Evolutionary conservation across 2,888 invertebrate genomes (phyloP).

Genomic region (Lepetodrilus schrolli): DNA sequence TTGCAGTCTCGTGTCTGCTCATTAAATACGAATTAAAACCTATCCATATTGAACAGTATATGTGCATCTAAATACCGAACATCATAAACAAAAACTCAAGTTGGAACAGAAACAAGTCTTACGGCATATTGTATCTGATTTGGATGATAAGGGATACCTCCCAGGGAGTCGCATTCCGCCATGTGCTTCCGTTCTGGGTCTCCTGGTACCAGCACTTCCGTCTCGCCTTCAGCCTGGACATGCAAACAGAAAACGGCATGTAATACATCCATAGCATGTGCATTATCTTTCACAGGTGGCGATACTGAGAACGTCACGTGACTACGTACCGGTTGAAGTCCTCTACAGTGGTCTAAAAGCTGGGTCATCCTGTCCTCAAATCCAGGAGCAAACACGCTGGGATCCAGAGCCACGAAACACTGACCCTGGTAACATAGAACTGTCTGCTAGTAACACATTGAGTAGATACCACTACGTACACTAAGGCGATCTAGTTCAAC

Average conservation of each 20-base stretch:
- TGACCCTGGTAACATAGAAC: conserved; percentile 80
- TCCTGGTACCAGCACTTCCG: conserved; percentile 87
- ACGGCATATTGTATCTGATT: conserved; percentile 85
- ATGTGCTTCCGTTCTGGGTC: conserved; percentile 87
- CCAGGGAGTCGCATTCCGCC: conserved; percentile 81
- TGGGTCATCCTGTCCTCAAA: conserved; percentile 85
- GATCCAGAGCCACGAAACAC: conserved; percentile 91
- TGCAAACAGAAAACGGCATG: neutral
- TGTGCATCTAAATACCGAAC: neutral
- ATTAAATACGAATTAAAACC: neutral
- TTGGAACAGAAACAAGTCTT: too few species aligned
- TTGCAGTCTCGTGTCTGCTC: neutral
- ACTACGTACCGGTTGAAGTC: conserved; percentile 81
- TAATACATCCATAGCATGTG: neutral
- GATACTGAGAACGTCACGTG: neutral
- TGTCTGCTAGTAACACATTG: too few species aligned
- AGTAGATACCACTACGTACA: too few species aligned
- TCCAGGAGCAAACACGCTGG: conserved; percentile 86
- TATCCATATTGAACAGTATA: neutral
- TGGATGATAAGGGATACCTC: conserved; percentile 85
- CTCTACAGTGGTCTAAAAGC: conserved; percentile 82
- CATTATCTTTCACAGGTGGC: neutral
- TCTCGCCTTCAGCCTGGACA: conserved; percentile 67
- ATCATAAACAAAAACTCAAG: neutral
- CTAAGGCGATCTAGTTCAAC: too few species aligned